Evolutionary conservation across 1,140 invertebrate genomes (phyloP).

Genomic region (Chrysopa pallens): DNA sequence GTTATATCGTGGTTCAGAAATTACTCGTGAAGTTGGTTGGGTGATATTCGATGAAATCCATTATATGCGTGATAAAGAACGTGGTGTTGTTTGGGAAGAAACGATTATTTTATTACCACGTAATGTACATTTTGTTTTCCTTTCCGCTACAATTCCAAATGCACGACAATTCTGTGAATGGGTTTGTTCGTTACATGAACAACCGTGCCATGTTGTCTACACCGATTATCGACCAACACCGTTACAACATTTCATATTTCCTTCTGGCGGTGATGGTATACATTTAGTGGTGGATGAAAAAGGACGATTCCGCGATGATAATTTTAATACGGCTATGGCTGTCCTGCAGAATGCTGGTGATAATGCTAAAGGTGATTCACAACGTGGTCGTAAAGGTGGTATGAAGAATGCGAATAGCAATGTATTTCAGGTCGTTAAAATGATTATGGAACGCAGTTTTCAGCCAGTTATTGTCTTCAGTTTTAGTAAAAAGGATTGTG

Average conservation of each 20-base stretch:
- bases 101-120: slow-evolving; percentile 94
- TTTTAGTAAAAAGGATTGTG: slow-evolving; percentile 98
- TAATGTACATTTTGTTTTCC: slow-evolving; percentile 96
- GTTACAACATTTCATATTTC: slow-evolving; percentile 96
- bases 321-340: slow-evolving; percentile 92
- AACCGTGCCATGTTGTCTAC: slow-evolving; percentile 98
- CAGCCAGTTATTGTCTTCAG: slow-evolving; percentile 98
- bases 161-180: slow-evolving; percentile 97
- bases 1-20: slow-evolving; percentile 95
- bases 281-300: slow-evolving; percentile 92
- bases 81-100: slow-evolving; percentile 99
- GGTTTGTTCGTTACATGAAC: slow-evolving; percentile 90
- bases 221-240: slow-evolving; percentile 96
- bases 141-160: slow-evolving; percentile 99
- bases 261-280: slow-evolving; percentile 84
- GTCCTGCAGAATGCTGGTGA: slow-evolving; percentile 59
- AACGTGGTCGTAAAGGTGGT: slow-evolving; percentile 47
- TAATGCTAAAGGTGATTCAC: slow-evolving; percentile 53
- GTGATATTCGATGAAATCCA: slow-evolving; percentile 99
- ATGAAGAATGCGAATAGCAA: slow-evolving; percentile 41
- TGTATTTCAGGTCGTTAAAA: slow-evolving; percentile 96
- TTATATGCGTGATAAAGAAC: slow-evolving; percentile 98
- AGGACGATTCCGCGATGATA: slow-evolving; percentile 92
- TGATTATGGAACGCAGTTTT: slow-evolving; percentile 97
- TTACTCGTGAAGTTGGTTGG: slow-evolving; percentile 98